Conservation (phyloP, 2,888 invertebrate species). For the Andrena flavipes region DNA sequence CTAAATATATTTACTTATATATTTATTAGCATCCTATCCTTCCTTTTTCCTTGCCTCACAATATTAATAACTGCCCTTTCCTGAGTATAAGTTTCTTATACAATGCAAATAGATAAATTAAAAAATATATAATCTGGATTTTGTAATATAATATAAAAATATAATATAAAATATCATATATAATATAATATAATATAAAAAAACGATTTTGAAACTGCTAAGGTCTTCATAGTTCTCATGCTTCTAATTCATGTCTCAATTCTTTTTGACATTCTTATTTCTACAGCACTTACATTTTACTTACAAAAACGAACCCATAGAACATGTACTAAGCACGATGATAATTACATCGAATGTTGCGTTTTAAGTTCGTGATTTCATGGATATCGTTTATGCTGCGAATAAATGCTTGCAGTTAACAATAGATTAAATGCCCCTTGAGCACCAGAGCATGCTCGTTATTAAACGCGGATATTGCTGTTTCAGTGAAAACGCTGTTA, state of each 20-base stretch:
- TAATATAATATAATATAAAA: no score
- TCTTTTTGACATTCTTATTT: no score
- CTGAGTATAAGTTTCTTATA: no score
- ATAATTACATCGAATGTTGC: neutral
- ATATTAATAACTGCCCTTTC: no score
- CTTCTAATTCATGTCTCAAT: neutral
- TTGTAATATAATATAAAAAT: no score
- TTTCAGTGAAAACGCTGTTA: slow-evolving; percentile 40
- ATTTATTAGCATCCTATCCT: no score
- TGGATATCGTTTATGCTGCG: neutral
- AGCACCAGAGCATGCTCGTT: slow-evolving; percentile 33
- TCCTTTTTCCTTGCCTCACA: no score
- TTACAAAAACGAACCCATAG: neutral
- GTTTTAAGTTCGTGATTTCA: neutral
- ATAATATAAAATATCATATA: no score
- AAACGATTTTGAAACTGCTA: no score
- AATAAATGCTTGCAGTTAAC: slow-evolving; percentile 6
- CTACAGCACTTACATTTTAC: neutral
- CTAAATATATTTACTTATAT: no score
- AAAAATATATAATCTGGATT: no score
- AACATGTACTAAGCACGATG: neutral
- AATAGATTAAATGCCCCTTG: slow-evolving; percentile 38
- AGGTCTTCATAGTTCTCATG: neutral
- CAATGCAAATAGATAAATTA: no score
- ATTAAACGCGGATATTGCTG: slow-evolving; percentile 36